A percentile compares a stretch with the other conserved stretches of the same genome.
These are phyloP conservation scores for Sciurus niger DNA, from an alignment of 2,113 vertebrate genomes.

Conservation along the genomic window DNA sequence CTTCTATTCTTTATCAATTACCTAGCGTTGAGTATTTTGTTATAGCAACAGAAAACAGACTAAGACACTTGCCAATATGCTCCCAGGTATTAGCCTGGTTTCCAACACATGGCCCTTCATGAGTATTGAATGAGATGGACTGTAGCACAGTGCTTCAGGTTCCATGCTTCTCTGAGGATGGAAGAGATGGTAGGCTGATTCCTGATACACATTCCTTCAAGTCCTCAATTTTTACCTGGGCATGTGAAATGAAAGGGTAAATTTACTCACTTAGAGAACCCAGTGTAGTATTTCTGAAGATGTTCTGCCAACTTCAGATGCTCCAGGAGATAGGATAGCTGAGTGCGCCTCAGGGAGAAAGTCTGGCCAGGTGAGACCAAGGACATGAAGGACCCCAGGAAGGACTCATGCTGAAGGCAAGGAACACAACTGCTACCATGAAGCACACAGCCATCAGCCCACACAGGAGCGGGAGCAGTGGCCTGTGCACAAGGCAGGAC, in stretches of 20 bases:
- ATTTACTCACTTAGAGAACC: too few species aligned
- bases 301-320: not conserved
- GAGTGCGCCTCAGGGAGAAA: not conserved
- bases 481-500: too few species aligned
- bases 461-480: not conserved
- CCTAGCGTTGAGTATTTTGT: not conserved
- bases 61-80: not conserved
- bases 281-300: not conserved
- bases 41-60: not conserved
- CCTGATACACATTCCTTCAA: not conserved
- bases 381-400: too few species aligned
- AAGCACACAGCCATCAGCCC: fast-evolving
- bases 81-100: not conserved
- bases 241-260: not conserved
- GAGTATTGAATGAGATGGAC: fast-evolving
- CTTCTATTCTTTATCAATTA: not conserved
- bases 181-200: not conserved
- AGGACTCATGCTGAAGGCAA: not conserved
- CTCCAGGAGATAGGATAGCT: not conserved
- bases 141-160: fast-evolving
- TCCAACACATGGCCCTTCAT: too few species aligned
- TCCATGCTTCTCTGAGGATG: too few species aligned
- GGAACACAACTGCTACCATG: not conserved
- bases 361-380: not conserved
- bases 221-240: not conserved